A percentile compares a stretch with the other conserved stretches of the same genome.
These are phyloP conservation scores for Puntigrus tetrazona DNA, from an alignment of 2,113 vertebrate species.

Conservation along the genomic window DNA sequence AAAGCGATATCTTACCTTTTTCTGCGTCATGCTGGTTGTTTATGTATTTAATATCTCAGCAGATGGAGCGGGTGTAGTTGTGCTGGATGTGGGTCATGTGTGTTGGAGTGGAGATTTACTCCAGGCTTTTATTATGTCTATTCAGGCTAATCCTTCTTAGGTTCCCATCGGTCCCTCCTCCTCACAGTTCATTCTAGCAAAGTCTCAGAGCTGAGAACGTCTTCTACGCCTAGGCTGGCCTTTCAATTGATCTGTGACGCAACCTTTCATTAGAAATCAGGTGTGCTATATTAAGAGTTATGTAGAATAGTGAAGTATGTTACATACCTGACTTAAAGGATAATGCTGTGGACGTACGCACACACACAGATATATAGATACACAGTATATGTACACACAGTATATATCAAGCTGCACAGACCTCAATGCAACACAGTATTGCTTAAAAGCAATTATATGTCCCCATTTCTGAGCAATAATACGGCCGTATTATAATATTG, in stretches of 20 bases:
- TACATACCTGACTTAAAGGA: too few species aligned
- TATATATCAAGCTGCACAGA: too few species aligned
- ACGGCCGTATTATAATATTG: too few species aligned
- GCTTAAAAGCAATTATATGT: neutral
- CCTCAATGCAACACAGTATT: neutral
- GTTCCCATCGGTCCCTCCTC: constrained; percentile 61
- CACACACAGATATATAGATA: too few species aligned
- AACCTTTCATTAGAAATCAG: constrained; percentile 8
- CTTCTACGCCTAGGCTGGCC: constrained; percentile 34
- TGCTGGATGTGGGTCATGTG: neutral
- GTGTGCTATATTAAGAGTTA: neutral
- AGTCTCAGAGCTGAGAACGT: constrained; percentile 57
- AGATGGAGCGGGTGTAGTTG: neutral
- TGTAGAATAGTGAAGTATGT: neutral
- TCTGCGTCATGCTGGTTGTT: constrained; percentile 84
- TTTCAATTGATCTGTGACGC: neutral
- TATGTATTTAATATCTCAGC: neutral
- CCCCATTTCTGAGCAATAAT: neutral
- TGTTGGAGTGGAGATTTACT: neutral
- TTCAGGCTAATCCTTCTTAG: constrained; percentile 72
- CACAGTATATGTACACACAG: too few species aligned
- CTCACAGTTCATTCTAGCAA: constrained; percentile 51
- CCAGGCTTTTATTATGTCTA: constrained; percentile 26
- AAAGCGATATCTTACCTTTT: constrained; percentile 79
- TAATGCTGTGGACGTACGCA: too few species aligned